Base-by-base conservation (phyloP, 2,888 invertebrate genomes). In the Cephonodes hylas region DNA sequence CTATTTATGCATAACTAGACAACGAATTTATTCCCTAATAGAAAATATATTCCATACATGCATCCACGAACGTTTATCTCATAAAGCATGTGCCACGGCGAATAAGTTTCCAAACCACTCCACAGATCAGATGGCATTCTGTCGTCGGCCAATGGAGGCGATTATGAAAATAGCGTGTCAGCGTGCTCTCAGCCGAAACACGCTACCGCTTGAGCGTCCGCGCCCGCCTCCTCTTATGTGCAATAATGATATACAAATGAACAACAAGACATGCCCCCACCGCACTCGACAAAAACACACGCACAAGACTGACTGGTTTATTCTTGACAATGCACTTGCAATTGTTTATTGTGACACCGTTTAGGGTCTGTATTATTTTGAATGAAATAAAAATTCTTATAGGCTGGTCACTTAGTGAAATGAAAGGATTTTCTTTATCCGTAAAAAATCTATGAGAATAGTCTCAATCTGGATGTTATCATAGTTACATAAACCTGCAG, bases 161-260 rank as follows among this genome's bases (percentile, higher is more conserved):
- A 87, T 86, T 87, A 87, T 87, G 81, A 84, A 86, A 87, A 87
- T 85, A 74, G 72, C 80, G 74, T 80, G 84, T 85, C 83, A 81
- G 53, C 20, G 71, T 67, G 68, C 70, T 60, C 63, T 67, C 67
- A 64, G 60, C 66, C 67, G 70, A 71, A 4, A 57, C 22, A 53
- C 3, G 44, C 62, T 60, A 48, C 31, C 31, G 64, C 63, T 62
- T 66, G 64, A 66, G 64, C 70, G 68, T n/a, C n/a, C 13, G 23
- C n/a, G 3, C 23, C 20, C 1, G 46, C 60, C 60, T 61, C 60
- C 34, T 62, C 64, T 63, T 66, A 65, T 67, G 65, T 71, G 68
- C 68, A 65, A 78, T 75, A 85, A 86, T 85, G 79, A 79, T 80
- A 82, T 80, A 85, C 82, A 85, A 83, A 85, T 83, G 80, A 83